Evolutionary conservation across 1,140 invertebrate species (phyloP).

Genomic region (Drosophila miranda): DNA sequence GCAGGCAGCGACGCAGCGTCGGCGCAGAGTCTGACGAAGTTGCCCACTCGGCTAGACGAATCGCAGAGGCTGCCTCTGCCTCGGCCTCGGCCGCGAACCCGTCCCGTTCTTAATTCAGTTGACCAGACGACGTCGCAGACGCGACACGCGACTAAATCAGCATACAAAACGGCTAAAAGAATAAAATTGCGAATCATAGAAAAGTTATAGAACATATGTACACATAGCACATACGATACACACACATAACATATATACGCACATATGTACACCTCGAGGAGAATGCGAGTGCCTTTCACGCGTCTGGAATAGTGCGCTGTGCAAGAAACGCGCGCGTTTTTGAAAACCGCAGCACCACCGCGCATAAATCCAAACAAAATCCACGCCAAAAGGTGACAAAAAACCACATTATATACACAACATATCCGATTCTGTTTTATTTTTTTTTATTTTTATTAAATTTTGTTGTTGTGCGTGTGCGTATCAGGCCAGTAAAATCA

Average conservation of each 20-base stretch:
- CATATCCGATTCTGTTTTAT: constrained; percentile 18
- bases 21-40: constrained; percentile 30
- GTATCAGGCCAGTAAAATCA: constrained; percentile 40
- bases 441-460: constrained; percentile 19
- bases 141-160: constrained; percentile 68
- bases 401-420: constrained; percentile 14
- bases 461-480: constrained; percentile 57
- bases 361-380: constrained; percentile 12
- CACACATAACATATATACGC: constrained; percentile 11
- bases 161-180: constrained; percentile 24
- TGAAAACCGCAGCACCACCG: constrained; percentile 7
- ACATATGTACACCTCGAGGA: constrained; percentile 7
- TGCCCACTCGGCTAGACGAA: constrained; percentile 59
- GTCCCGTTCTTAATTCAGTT: constrained; percentile 81
- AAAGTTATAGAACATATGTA: constrained; percentile 17
- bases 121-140: constrained; percentile 74
- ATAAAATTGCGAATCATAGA: constrained; percentile 37
- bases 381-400: constrained; percentile 53
- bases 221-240: constrained; percentile 4
- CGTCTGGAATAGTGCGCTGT: not conserved
- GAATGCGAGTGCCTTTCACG: constrained; percentile 8
- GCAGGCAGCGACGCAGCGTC: constrained; percentile 13
- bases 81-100: constrained; percentile 35
- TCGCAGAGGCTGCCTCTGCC: constrained; percentile 28
- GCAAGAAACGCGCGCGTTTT: constrained; percentile 57